A percentile compares a stretch with the other conserved stretches of the same genome.
These are phyloP conservation scores for Calidris pygmaea DNA, from an alignment of 2,113 vertebrate species.

Conservation along the genomic window DNA sequence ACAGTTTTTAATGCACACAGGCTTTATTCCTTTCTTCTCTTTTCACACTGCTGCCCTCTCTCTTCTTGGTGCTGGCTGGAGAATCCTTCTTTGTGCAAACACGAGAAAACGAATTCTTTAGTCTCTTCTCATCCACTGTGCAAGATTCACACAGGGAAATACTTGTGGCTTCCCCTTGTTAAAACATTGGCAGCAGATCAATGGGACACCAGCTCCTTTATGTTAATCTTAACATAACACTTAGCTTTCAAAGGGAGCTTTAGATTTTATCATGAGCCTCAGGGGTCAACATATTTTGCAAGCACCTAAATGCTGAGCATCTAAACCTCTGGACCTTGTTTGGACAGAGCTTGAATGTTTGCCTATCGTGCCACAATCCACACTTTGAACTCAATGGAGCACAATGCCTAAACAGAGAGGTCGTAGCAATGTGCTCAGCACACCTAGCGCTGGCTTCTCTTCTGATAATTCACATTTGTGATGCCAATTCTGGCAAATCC, in stretches of 20 bases:
- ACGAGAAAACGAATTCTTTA: neutral
- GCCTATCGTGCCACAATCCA: neutral
- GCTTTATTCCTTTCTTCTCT: neutral
- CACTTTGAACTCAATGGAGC: neutral
- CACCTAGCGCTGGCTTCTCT: neutral
- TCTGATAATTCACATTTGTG: neutral
- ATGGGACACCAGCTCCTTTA: slow-evolving; percentile 23
- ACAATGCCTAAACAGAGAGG: neutral
- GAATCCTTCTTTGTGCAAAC: neutral
- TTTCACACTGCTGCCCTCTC: neutral
- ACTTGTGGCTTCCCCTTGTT: slow-evolving; percentile 35
- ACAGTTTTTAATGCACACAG: neutral
- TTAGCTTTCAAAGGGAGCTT: slow-evolving; percentile 58
- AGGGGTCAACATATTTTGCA: slow-evolving; percentile 62
- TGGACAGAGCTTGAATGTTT: neutral
- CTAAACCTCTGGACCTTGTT: slow-evolving; percentile 39
- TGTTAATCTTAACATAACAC: slow-evolving; percentile 4
- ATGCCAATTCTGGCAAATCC: neutral
- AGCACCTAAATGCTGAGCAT: slow-evolving; percentile 9
- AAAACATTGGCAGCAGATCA: slow-evolving; percentile 56
- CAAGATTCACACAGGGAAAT: slow-evolving; percentile 11
- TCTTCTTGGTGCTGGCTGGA: neutral
- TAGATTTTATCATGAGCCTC: slow-evolving; percentile 42
- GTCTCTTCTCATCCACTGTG: neutral
- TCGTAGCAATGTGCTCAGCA: neutral